These are phyloP conservation scores for Drymonia ruficornis DNA, from an alignment of 2,888 invertebrate species.

Conservation along the genomic window DNA sequence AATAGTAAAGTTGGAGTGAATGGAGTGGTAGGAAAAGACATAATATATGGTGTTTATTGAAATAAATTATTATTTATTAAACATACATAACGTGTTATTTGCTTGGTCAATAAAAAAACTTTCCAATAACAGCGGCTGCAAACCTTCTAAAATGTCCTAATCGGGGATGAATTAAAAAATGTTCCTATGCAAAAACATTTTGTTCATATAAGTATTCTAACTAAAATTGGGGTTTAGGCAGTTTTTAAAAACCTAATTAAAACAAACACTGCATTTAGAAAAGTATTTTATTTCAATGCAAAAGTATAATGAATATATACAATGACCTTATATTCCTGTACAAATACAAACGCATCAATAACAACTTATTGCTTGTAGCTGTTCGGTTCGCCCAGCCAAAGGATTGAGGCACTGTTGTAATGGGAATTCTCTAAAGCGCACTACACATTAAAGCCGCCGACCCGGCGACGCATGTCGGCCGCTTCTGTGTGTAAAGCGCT, in stretches of 20 bases:
- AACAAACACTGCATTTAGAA: conserved; percentile 40
- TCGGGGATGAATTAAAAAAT: no score
- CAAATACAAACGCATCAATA: conserved; percentile 40
- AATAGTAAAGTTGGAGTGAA: conserved; percentile 25
- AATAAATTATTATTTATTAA: conserved; percentile 37
- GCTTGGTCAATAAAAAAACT: neutral
- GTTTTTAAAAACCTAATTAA: conserved; percentile 4
- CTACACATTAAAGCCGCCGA: no score
- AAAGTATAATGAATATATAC: conserved; percentile 61
- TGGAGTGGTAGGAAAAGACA: conserved; percentile 25
- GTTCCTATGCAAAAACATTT: no score
- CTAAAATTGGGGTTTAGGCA: no score
- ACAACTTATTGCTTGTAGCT: conserved; percentile 41
- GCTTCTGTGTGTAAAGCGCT: no score
- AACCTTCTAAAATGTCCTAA: no score
- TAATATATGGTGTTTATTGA: conserved; percentile 27
- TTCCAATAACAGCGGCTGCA: neutral
- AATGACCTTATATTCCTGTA: conserved; percentile 50
- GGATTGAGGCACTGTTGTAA: conserved; percentile 15
- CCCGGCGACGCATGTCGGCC: no score
- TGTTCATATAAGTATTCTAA: no score
- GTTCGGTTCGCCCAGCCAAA: neutral
- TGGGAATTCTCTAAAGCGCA: no score
- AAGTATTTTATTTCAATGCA: conserved; percentile 57
- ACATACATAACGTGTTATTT: conserved; percentile 10